phyloP scores from a whole-genome alignment of 2,888 invertebrate species.

The Glyphotaelius pellucidus region DNA sequence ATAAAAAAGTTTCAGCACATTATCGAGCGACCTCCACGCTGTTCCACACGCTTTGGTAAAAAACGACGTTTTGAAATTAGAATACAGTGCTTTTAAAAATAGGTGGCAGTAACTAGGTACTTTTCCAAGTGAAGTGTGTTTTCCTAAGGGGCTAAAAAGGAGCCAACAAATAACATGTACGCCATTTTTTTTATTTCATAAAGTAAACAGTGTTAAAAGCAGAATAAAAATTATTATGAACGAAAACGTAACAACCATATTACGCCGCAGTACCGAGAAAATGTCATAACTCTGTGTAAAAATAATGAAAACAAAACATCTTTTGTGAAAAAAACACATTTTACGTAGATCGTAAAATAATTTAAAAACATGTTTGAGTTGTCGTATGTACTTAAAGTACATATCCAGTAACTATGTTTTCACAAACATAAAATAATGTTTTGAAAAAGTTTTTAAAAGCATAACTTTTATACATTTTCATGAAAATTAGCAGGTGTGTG shows the following conservation, averaged over 20 bases:
- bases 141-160: neutral
- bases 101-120: neutral
- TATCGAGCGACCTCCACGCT: neutral
- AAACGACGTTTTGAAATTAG: neutral
- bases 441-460: neutral
- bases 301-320: neutral
- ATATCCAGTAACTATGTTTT: neutral
- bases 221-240: neutral
- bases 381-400: no score
- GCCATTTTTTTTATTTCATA: neutral
- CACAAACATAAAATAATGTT: neutral
- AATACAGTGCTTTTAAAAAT: neutral
- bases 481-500: neutral
- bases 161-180: neutral
- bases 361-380: neutral
- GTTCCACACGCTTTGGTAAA: neutral
- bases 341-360: neutral
- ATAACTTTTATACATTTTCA: neutral
- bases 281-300: neutral
- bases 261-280: neutral
- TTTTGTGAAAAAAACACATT: neutral
- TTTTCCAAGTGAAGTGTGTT: neutral
- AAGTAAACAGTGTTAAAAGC: neutral
- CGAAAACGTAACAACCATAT: neutral
- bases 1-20: no score